phyloP scores from a whole-genome alignment of 2,888 invertebrate genomes.

The Luperina testacea region DNA sequence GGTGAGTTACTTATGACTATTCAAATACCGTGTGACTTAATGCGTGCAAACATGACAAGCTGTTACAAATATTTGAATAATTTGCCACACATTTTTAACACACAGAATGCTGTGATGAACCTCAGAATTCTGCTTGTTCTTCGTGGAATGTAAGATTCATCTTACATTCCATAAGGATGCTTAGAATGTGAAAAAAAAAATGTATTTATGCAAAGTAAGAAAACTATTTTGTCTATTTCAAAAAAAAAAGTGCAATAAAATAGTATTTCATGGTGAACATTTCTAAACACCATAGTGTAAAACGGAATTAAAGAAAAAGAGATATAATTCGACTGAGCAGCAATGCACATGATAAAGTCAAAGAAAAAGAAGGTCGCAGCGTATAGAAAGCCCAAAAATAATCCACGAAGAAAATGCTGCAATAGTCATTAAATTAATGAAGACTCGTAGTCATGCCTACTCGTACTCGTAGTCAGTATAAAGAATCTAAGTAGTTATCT shows the following conservation, averaged over 20 bases:
- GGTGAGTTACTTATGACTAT: background rate
- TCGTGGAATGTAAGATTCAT: too few species aligned
- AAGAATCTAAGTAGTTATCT: slow-evolving; percentile 4
- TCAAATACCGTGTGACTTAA: background rate
- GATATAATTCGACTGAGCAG: background rate
- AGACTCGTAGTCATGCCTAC: slow-evolving; percentile 14
- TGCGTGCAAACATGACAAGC: background rate
- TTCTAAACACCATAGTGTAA: background rate
- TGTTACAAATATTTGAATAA: background rate
- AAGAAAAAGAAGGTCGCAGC: background rate
- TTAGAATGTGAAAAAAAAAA: background rate
- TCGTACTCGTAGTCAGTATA: too few species aligned
- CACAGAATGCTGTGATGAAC: background rate
- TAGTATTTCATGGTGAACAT: background rate
- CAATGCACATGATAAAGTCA: background rate
- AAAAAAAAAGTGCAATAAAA: background rate
- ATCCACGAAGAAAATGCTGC: background rate
- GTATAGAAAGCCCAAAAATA: background rate
- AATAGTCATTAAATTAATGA: background rate
- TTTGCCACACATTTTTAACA: background rate
- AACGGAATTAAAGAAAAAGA: background rate
- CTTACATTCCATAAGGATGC: background rate
- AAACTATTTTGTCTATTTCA: background rate
- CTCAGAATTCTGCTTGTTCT: background rate
- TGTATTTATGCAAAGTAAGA: background rate